Conservation (phyloP, 2,888 invertebrate genomes). For the Nezara viridula region DNA sequence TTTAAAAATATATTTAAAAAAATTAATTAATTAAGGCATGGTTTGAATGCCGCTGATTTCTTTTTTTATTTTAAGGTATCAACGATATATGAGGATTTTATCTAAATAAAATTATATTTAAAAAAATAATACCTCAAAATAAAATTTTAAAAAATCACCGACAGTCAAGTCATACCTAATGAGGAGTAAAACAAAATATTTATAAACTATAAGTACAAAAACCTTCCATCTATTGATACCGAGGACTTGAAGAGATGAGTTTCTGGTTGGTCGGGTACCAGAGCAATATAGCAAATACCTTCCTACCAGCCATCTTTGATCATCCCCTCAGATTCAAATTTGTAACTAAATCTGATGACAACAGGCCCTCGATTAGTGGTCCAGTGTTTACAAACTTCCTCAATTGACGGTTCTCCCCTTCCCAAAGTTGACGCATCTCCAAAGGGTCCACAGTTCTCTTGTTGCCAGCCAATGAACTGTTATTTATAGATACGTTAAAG, state of each 20-base stretch:
- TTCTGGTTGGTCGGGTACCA: background rate
- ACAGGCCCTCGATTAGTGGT: background rate
- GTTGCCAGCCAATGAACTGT: background rate
- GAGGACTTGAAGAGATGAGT: background rate
- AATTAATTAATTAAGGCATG: too few species aligned
- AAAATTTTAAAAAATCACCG: too few species aligned
- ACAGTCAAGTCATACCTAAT: too few species aligned
- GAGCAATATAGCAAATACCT: background rate
- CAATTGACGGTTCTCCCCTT: conserved; percentile 24
- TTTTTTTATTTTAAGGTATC: too few species aligned
- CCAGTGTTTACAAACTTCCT: conserved; percentile 18
- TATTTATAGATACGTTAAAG: background rate
- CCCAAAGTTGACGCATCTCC: conserved; percentile 9
- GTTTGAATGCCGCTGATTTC: too few species aligned
- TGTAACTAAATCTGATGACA: conserved; percentile 13
- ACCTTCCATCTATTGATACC: background rate
- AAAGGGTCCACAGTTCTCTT: background rate
- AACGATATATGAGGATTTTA: too few species aligned
- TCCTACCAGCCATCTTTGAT: background rate
- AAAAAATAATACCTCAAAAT: too few species aligned
- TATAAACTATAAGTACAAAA: too few species aligned
- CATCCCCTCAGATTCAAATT: background rate
- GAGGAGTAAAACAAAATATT: too few species aligned
- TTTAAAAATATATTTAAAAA: too few species aligned
- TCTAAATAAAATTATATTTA: too few species aligned